phyloP scores from a whole-genome alignment of 2,113 vertebrate species.

The Podarcis muralis region DNA sequence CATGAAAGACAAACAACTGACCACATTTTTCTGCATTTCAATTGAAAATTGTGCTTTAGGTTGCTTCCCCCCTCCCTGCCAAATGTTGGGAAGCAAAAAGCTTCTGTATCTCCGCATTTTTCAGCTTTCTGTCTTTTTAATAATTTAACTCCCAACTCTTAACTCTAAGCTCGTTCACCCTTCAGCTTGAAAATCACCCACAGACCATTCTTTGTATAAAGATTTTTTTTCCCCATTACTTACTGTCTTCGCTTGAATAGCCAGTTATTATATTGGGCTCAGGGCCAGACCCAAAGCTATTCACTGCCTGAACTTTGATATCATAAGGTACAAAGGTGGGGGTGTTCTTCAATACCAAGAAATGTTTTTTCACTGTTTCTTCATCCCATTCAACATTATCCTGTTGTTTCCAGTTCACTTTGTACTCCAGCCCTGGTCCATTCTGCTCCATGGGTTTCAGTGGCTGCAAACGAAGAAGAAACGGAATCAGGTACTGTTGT shows the following conservation, averaged over 20 bases:
- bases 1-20: not conserved
- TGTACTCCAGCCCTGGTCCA: constrained; percentile 92
- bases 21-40: not conserved
- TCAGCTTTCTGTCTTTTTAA: not conserved
- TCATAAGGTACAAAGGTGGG: constrained; percentile 92
- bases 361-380: constrained; percentile 86
- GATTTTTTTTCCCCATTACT: constrained; percentile 59
- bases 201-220: fast-evolving
- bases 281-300: constrained; percentile 86
- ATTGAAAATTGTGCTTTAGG: not conserved
- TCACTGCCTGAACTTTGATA: constrained; percentile 90
- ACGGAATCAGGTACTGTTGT: not conserved
- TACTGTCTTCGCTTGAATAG: constrained; percentile 94
- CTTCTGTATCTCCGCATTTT: fast-evolving
- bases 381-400: constrained; percentile 85
- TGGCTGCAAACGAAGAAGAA: constrained; percentile 76
- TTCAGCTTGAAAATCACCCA: fast-evolving
- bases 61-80: not conserved
- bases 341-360: constrained; percentile 83
- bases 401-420: constrained; percentile 86
- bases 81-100: fast-evolving
- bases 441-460: constrained; percentile 87
- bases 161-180: fast-evolving
- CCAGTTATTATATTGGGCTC: constrained; percentile 82
- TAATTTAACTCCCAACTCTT: not conserved